These are phyloP conservation scores for Dugesia japonica DNA, from an alignment of 2,888 invertebrate genomes.

Conservation along the genomic window DNA sequence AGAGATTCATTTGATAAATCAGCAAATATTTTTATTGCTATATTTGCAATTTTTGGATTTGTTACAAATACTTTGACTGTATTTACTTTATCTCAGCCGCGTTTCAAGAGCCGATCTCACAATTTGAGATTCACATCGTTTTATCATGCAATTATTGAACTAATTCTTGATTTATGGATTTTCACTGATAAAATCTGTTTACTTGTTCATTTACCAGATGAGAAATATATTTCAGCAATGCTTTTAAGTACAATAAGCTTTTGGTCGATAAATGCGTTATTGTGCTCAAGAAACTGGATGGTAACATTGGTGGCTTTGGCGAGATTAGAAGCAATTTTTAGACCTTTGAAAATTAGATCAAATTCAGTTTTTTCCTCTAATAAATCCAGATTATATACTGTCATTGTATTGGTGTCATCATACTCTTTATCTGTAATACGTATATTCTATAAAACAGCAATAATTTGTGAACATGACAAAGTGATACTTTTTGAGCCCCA, in stretches of 20 bases:
- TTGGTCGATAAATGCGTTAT: constrained; percentile 12
- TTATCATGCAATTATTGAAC: not conserved
- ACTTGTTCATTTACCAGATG: not conserved
- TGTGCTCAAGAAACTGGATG: constrained; percentile 25
- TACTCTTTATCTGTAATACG: not conserved
- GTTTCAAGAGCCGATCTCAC: not conserved
- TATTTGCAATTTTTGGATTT: not conserved
- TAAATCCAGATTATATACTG: not conserved
- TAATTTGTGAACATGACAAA: not conserved
- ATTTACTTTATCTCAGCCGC: not conserved
- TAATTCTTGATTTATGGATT: not conserved
- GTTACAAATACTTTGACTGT: not conserved
- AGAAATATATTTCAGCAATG: not conserved
- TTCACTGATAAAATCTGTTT: not conserved
- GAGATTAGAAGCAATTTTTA: constrained; percentile 6
- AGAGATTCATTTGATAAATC: not conserved
- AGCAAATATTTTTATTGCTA: not conserved
- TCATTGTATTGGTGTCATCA: not conserved
- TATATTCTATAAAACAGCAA: not conserved
- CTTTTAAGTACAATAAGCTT: not conserved
- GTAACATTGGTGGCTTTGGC: constrained; percentile 20
- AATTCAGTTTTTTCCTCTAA: not conserved
- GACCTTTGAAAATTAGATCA: constrained; percentile 10
- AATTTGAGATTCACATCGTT: not conserved
- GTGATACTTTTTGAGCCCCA: too few species aligned